Evolutionary conservation across 2,113 vertebrate genomes (phyloP).

Genomic region (Pao palembangensis): DNA sequence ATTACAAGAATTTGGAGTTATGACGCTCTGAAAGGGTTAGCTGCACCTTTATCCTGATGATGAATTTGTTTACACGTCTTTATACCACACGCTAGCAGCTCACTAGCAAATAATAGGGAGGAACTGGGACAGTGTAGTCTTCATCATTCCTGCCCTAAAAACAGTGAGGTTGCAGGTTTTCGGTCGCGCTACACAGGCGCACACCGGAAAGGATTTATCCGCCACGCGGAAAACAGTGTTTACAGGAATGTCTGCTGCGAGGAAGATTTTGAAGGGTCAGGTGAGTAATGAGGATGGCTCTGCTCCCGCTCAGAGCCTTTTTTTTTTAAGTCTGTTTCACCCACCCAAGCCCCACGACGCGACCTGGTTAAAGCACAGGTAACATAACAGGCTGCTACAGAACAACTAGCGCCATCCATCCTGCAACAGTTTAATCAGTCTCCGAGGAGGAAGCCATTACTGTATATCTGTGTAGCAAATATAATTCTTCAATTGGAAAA

Average conservation of each 20-base stretch:
- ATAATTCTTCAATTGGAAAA: constrained; percentile 55
- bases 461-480: constrained; percentile 24
- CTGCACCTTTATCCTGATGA: no score
- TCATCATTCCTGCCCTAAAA: no score
- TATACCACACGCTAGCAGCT: no score
- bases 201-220: constrained; percentile 16
- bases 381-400: no score
- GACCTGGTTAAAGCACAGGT: no score
- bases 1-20: no score
- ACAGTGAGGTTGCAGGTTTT: constrained; percentile 3
- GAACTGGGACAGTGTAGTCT: no score
- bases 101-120: not conserved
- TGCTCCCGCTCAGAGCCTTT: constrained; percentile 20
- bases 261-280: constrained; percentile 22
- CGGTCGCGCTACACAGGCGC: not conserved
- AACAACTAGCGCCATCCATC: no score
- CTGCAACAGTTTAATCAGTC: constrained; percentile 23
- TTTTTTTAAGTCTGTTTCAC: no score
- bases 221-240: not conserved
- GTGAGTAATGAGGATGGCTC: constrained; percentile 44
- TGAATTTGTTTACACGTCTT: no score
- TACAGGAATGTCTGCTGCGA: constrained; percentile 30
- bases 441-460: constrained; percentile 29
- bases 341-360: no score
- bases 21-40: no score